Evolutionary conservation across 2,113 vertebrate species (phyloP).

Genomic region (Nerophis ophidion): DNA sequence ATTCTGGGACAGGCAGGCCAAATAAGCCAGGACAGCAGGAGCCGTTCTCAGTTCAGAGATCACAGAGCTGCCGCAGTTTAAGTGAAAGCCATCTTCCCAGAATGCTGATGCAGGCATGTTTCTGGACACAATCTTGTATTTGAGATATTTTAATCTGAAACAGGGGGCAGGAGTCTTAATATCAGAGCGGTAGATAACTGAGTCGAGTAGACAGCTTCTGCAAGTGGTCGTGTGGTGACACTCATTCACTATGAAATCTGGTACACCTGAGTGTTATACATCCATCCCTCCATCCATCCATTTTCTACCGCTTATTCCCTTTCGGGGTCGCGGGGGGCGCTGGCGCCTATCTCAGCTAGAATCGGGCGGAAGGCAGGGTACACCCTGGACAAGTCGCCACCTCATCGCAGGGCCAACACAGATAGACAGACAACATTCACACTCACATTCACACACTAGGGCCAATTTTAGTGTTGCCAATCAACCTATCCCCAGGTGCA

Average conservation of each 20-base stretch:
- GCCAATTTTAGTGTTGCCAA: too few species aligned
- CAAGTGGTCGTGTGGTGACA: slow-evolving; percentile 23
- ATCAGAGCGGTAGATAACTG: slow-evolving; percentile 44
- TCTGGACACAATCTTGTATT: slow-evolving; percentile 59
- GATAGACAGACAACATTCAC: too few species aligned
- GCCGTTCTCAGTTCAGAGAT: slow-evolving; percentile 49
- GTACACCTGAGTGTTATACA: not conserved
- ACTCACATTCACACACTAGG: too few species aligned
- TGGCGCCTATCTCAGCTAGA: too few species aligned
- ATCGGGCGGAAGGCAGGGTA: too few species aligned
- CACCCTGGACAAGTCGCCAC: too few species aligned
- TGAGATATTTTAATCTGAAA: slow-evolving; percentile 69
- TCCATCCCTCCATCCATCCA: too few species aligned
- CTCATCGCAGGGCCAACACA: too few species aligned
- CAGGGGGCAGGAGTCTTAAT: slow-evolving; percentile 61
- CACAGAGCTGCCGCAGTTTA: slow-evolving; percentile 39
- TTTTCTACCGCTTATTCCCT: too few species aligned
- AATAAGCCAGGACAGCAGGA: slow-evolving; percentile 47
- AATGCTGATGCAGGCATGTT: slow-evolving; percentile 64
- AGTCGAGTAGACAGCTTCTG: slow-evolving; percentile 36
- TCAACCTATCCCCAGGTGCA: too few species aligned
- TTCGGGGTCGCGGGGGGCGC: too few species aligned
- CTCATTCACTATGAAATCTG: not conserved
- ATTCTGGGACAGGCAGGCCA: slow-evolving; percentile 39
- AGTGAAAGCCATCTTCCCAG: slow-evolving; percentile 54